Conservation (phyloP, 2,888 invertebrate genomes). For the Ochlodes sylvanus region DNA sequence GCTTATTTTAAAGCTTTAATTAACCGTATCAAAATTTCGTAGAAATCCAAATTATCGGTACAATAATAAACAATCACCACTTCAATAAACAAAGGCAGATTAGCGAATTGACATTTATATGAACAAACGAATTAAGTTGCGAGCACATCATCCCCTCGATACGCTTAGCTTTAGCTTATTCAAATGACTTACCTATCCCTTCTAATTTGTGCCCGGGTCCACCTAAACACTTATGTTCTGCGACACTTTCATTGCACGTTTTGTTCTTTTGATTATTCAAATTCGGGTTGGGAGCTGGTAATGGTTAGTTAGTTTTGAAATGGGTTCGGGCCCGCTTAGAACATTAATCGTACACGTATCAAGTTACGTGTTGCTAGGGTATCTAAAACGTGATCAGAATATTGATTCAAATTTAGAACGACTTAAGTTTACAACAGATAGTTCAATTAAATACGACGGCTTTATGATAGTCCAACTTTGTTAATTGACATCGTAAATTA, state of each 20-base stretch:
- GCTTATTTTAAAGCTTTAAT: no score
- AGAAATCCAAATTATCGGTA: neutral
- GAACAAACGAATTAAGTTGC: constrained; percentile 44
- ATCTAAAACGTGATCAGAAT: constrained; percentile 74
- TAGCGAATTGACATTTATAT: constrained; percentile 36
- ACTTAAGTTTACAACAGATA: constrained; percentile 42
- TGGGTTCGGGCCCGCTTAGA: constrained; percentile 57
- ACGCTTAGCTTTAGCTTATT: constrained; percentile 45
- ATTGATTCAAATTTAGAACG: constrained; percentile 69
- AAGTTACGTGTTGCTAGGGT: constrained; percentile 69
- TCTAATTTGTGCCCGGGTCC: constrained; percentile 46
- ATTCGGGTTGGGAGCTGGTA: constrained; percentile 67
- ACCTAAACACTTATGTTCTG: constrained; percentile 56
- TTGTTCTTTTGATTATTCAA: constrained; percentile 73
- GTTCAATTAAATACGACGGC: constrained; percentile 8
- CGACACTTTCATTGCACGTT: constrained; percentile 56
- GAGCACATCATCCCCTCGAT: constrained; percentile 43
- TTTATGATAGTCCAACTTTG: neutral
- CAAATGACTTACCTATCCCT: constrained; percentile 45
- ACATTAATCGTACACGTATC: constrained; percentile 78
- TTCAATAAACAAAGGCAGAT: constrained; percentile 26
- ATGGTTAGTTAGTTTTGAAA: constrained; percentile 75
- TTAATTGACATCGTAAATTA: neutral
- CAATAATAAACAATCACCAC: neutral
- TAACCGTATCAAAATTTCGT: no score